Evolutionary conservation across 2,888 invertebrate genomes (phyloP).

Genomic region (Archaeoteleia sp.): DNA sequence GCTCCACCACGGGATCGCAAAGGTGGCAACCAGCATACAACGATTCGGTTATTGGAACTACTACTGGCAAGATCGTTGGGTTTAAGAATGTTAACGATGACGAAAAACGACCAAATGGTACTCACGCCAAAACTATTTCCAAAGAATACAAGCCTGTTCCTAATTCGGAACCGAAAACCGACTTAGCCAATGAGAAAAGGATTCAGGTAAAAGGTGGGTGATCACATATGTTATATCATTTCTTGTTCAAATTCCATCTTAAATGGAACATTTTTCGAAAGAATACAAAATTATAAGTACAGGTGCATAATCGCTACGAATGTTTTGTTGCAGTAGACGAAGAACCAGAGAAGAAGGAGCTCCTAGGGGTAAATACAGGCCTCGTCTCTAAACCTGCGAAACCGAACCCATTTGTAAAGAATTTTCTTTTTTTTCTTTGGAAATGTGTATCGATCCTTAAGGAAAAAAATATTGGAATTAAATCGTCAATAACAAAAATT

Average conservation of each 20-base stretch:
- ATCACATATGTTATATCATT: no score
- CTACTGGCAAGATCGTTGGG: conserved; percentile 65
- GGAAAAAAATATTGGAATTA: conserved; percentile 32
- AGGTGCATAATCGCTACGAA: conserved; percentile 21
- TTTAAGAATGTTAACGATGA: conserved; percentile 66
- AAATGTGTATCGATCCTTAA: conserved; percentile 57
- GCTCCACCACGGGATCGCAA: conserved; percentile 59
- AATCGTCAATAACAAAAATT: conserved; percentile 20
- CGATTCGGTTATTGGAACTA: conserved; percentile 59
- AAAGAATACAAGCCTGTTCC: conserved; percentile 72
- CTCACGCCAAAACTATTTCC: conserved; percentile 65
- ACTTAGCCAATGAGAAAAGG: conserved; percentile 66
- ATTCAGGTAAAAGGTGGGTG: conserved; percentile 67
- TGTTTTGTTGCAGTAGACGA: conserved; percentile 67
- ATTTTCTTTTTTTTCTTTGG: conserved; percentile 63
- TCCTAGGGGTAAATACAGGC: conserved; percentile 75
- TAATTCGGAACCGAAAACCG: conserved; percentile 63
- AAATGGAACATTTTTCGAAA: not conserved
- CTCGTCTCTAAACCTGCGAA: conserved; percentile 73
- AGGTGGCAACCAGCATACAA: conserved; percentile 69
- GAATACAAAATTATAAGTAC: no score
- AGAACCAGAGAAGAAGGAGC: conserved; percentile 73
- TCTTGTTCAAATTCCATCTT: no score
- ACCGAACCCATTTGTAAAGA: conserved; percentile 75
- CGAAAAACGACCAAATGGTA: conserved; percentile 72